phyloP scores from a whole-genome alignment of 2,113 vertebrate species.

The Ursus arctos region DNA sequence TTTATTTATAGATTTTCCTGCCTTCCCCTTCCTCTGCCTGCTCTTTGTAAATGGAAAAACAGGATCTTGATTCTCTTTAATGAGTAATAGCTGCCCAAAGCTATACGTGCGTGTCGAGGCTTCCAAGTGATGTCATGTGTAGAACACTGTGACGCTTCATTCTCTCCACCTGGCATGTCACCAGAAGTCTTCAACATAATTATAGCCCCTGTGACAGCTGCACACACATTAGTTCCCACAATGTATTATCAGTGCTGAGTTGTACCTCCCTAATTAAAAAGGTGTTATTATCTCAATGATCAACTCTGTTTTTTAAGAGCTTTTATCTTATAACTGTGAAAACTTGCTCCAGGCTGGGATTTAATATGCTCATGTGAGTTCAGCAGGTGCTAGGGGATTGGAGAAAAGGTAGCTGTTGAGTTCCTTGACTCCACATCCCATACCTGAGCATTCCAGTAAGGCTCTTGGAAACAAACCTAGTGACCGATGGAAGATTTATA shows the following conservation, averaged over 20 bases:
- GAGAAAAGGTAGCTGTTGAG: background rate
- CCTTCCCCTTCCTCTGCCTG: conserved; percentile 55
- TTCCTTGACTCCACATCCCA: background rate
- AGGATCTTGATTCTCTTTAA: conserved; percentile 56
- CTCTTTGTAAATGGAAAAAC: conserved; percentile 67
- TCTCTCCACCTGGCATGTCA: conserved; percentile 62
- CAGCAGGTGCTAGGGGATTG: conserved; percentile 4
- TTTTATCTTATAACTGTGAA: conserved; percentile 67
- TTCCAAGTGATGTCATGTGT: conserved; percentile 38
- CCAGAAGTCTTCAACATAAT: conserved; percentile 66
- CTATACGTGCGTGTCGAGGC: background rate
- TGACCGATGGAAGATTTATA: background rate
- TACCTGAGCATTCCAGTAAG: background rate
- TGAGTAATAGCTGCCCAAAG: conserved; percentile 65
- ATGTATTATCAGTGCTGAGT: conserved; percentile 43
- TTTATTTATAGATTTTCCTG: conserved; percentile 72
- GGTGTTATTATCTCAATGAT: conserved; percentile 64
- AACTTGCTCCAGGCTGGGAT: conserved; percentile 51
- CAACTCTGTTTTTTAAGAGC: conserved; percentile 29
- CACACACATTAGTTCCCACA: conserved; percentile 60
- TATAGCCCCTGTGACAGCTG: conserved; percentile 44
- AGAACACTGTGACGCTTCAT: background rate
- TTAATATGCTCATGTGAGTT: background rate
- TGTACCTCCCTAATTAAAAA: conserved; percentile 69
- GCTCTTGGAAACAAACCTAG: background rate